Evolutionary conservation across 2,113 vertebrate species (phyloP).

Genomic region (Lophura nycthemera): DNA sequence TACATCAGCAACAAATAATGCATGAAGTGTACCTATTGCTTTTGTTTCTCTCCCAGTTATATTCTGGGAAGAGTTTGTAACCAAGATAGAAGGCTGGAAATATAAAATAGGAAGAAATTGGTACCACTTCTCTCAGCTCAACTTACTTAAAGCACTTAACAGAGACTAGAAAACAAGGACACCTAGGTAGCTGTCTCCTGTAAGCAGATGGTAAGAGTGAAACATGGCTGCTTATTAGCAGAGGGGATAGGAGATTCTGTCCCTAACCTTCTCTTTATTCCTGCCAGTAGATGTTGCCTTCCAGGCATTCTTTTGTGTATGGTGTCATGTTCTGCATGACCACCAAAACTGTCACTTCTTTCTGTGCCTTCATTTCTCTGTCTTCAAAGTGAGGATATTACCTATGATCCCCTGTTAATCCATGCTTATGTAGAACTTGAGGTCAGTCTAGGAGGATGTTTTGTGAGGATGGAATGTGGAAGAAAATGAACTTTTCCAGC

Average conservation of each 20-base stretch:
- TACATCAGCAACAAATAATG: slow-evolving; percentile 19
- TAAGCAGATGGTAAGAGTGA: neutral
- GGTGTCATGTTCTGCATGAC: neutral
- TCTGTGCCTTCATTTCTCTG: neutral
- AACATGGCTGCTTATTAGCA: neutral
- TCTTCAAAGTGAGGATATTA: neutral
- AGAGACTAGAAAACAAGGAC: neutral
- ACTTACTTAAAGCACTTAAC: neutral
- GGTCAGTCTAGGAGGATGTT: neutral
- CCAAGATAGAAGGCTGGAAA: neutral
- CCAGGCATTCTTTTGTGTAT: neutral
- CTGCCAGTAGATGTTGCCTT: neutral
- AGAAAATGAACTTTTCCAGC: neutral
- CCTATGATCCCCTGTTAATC: neutral
- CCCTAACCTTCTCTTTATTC: neutral
- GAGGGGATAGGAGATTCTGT: neutral
- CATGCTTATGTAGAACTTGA: neutral
- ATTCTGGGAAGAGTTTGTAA: neutral
- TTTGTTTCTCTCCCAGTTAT: neutral
- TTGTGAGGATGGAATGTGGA: neutral
- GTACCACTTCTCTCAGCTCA: neutral
- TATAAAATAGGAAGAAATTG: neutral
- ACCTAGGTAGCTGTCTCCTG: neutral
- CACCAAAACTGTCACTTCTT: neutral
- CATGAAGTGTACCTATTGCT: neutral